Base-by-base conservation (phyloP, 2,888 invertebrate genomes). In the Celastrina argiolus region DNA sequence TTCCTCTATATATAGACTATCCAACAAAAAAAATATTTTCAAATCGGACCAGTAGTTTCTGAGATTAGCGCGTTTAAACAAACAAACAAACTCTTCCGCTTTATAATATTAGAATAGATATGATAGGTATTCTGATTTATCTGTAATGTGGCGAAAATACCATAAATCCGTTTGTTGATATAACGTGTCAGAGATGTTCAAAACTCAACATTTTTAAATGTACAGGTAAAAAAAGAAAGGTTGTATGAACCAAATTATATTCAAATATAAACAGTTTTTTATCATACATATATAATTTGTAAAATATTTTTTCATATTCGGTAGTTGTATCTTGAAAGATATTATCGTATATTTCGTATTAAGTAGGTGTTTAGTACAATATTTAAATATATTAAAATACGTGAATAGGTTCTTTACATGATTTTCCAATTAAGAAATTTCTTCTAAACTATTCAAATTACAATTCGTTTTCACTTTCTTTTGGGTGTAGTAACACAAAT, bases 391-490 rank as follows among this genome's bases (percentile, higher is more conserved):
- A 22, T 51, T 51, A 26, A 12, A 51, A 51, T 12, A 14, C 51
- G 22, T 18, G 3, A 18, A 18, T 45, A 45, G 45, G 18, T 51
- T 22, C 22, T 51, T 51, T 51, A 26, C 51, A 51, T 51, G 22
- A 51, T 51, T 51, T 51, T 51, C 51, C 51, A 14, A 51, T 51
- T 51, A 51, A 22, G 51, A 51, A 51, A 51, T 51, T 51, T 51
- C 12, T 22, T 51, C 51, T 51, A 22, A 51, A 26, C 10, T 51
- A 51, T 51, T 51, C 22, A 26, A 51, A 51, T 51, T 26, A 51
- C 12, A 51, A 22, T 22, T 22, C 26, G 22, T 12, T 51, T 51
- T 51, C 22, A 51, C 51, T 51, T 51, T 51, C 22, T 26, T 51
- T 51, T 18, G 22, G 26, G 51, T 22, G 22, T 51, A 22, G 18